Evolutionary conservation across 2,888 invertebrate species (phyloP).

Genomic region (Dolichomitus sp.): DNA sequence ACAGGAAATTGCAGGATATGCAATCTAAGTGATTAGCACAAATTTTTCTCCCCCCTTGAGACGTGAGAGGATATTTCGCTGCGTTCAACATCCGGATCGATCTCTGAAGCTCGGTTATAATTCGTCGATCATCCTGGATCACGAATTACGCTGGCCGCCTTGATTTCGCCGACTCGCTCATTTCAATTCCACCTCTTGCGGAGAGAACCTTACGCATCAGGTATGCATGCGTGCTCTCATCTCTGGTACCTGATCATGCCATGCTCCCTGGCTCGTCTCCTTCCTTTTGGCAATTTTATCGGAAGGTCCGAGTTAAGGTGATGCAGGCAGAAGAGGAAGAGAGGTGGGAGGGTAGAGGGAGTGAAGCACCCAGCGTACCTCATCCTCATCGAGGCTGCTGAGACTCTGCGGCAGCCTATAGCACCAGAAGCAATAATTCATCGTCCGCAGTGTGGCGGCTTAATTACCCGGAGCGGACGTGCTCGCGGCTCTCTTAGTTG

Average conservation of each 20-base stretch:
- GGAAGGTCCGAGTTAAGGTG: conserved; percentile 58
- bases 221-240: conserved; percentile 18
- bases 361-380: conserved; percentile 40
- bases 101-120: conserved; percentile 26
- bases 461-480: conserved; percentile 75
- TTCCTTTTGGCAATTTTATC: conserved; percentile 74
- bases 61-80: conserved; percentile 50
- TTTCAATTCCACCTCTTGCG: conserved; percentile 65
- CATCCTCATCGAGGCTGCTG: conserved; percentile 45
- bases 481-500: conserved; percentile 65
- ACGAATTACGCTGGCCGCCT: conserved; percentile 37
- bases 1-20: conserved; percentile 65
- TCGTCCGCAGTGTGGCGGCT: conserved; percentile 74
- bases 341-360: background rate
- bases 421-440: conserved; percentile 73
- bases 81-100: conserved; percentile 4
- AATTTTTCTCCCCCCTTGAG: conserved; percentile 50
- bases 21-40: conserved; percentile 60
- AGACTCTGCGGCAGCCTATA: conserved; percentile 41
- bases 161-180: conserved; percentile 63
- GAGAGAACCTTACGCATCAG: background rate
- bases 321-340: background rate
- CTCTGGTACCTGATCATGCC: conserved; percentile 5
- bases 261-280: conserved; percentile 29
- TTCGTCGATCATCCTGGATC: conserved; percentile 54